phyloP scores from a whole-genome alignment of 2,113 vertebrate genomes.

The Drymodes brunneopygia region DNA sequence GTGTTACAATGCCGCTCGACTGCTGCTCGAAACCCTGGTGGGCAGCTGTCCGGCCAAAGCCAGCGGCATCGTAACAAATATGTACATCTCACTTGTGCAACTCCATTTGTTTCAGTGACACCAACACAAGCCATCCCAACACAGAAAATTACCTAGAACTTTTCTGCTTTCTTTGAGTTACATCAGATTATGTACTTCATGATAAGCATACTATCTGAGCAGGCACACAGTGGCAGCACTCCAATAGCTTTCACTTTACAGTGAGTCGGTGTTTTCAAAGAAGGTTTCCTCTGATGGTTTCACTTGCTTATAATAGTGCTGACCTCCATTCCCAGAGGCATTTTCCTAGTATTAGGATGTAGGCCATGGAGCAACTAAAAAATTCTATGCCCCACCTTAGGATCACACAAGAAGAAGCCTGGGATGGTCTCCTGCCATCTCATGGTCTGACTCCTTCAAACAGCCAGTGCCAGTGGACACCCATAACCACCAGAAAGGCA shows the following conservation, averaged over 20 bases:
- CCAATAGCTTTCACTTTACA: neutral
- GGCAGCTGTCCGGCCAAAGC: no score
- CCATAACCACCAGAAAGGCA: neutral
- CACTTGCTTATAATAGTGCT: neutral
- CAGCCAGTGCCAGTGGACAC: neutral
- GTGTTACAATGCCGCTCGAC: no score
- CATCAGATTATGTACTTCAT: neutral
- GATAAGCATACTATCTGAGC: neutral
- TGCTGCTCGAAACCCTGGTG: no score
- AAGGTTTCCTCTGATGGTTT: neutral
- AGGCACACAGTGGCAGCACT: neutral
- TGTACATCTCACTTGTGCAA: neutral
- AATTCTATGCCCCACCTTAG: neutral
- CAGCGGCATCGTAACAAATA: no score
- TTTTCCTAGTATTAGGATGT: neutral
- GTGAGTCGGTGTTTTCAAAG: neutral
- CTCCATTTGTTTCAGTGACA: neutral
- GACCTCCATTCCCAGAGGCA: neutral
- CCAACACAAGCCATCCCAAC: neutral
- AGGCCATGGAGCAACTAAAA: neutral
- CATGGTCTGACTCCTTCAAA: neutral
- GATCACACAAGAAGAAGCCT: neutral
- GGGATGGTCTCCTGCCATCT: neutral
- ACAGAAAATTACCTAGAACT: neutral
- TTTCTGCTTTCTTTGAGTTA: neutral